Evolutionary conservation across 2,797 vertebrate genomes (phyloP), one percentile per base, ranked within the genome.

Genomic region (Chanos chanos): DNA sequence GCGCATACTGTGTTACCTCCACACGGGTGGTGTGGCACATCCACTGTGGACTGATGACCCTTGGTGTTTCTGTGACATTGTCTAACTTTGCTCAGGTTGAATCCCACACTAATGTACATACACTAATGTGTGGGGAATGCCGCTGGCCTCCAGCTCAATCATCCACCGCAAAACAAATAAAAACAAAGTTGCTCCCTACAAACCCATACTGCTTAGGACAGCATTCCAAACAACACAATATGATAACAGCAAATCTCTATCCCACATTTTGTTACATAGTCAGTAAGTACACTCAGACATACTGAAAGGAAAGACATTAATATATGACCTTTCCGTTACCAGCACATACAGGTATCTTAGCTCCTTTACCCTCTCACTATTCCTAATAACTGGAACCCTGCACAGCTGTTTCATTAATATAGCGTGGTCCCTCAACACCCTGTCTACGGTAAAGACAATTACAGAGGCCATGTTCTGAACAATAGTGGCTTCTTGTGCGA

Each of bases 331-430:
- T 33, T 40, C 40, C 19, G 13, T n/a, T n/a, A n/a, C n/a, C n/a
- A n/a, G n/a, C 7, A 27, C 28, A 45, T 58, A 31, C 10, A 28
- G 40, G 28, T 28, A 39, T 13, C 16, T 16, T 24, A 31, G 40
- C 16, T 33, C 18, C 30, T 44, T 45, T 37, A 44, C 55, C 31
- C 55, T 58, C 39, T 43, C 37, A 41, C 15, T 18, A n/a, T 44
- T 44, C 40, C 40, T 44, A 22, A 44, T 40, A 6, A 44, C 16
- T 44, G 16, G 15, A 54, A 39, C 36, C 15, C 3, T 43, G 24
- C 30, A 44, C 25, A 24, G 16, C 13, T 47, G 15, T 22, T 48
- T 48, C 22, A 48, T 3, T 19, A 2, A 24, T 19, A 48, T 10
- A 5, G 5, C 7, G 22, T 48, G 12, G 12, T 18, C 30, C 19